Evolutionary conservation across 2,113 vertebrate species (phyloP).

Genomic region (Myiozetetes cayanensis): DNA sequence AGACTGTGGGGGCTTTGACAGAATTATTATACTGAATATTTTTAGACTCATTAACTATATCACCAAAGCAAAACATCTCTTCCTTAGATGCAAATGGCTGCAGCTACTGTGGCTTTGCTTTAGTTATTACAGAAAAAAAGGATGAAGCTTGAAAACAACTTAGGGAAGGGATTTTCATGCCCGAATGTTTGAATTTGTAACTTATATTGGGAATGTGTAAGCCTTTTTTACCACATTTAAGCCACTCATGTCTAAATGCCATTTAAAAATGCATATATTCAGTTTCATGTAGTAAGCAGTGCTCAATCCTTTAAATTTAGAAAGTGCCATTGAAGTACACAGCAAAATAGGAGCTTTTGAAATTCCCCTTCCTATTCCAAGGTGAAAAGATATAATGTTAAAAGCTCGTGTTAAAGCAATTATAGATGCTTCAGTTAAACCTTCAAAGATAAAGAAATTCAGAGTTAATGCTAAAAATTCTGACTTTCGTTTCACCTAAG

Average conservation of each 20-base stretch:
- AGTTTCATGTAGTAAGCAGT: slow-evolving; percentile 19
- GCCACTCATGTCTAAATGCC: slow-evolving; percentile 56
- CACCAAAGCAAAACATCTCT: slow-evolving; percentile 89
- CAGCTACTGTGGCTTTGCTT: slow-evolving; percentile 83
- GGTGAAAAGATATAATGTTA: slow-evolving; percentile 39
- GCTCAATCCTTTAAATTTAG: slow-evolving; percentile 39
- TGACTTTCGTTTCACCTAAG: slow-evolving; percentile 57
- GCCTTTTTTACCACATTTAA: slow-evolving; percentile 65
- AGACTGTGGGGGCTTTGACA: slow-evolving; percentile 90
- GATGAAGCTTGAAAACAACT: slow-evolving; percentile 81
- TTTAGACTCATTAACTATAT: slow-evolving; percentile 93
- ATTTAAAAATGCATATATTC: slow-evolving; percentile 66
- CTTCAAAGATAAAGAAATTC: slow-evolving; percentile 64
- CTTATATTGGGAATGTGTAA: slow-evolving; percentile 54
- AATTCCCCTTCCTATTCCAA: not conserved
- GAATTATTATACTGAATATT: slow-evolving; percentile 93
- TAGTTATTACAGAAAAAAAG: slow-evolving; percentile 83
- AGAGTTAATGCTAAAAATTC: slow-evolving; percentile 66
- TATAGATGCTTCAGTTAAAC: slow-evolving; percentile 64
- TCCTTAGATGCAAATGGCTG: slow-evolving; percentile 85
- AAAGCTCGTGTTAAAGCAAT: slow-evolving; percentile 33
- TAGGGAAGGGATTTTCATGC: slow-evolving; percentile 77
- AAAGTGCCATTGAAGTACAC: not conserved
- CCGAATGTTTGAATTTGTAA: slow-evolving; percentile 76
- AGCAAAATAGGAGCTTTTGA: slow-evolving; percentile 19